Percentiles rank a stretch among this genome's conserved stretches.
These are phyloP conservation scores for Thereva unica DNA, from an alignment of 2,888 invertebrate species.

Conservation along the genomic window DNA sequence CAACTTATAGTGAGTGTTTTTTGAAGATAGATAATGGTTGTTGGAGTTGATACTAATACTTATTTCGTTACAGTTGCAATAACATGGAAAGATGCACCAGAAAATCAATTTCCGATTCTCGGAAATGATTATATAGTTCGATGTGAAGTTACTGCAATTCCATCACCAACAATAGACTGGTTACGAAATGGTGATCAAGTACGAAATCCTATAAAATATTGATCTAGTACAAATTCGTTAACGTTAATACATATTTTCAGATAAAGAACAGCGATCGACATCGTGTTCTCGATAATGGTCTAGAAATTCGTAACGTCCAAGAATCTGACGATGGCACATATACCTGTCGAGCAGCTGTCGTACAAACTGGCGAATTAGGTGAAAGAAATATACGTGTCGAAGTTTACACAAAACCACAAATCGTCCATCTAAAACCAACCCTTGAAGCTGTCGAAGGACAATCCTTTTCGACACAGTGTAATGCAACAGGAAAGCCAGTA, in stretches of 20 bases:
- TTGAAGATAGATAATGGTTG: background rate
- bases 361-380: constrained; percentile 76
- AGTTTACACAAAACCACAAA: constrained; percentile 76
- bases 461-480: constrained; percentile 73
- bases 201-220: constrained; percentile 49
- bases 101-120: constrained; percentile 78
- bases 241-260: background rate
- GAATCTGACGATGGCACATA: constrained; percentile 86
- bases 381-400: constrained; percentile 79
- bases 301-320: constrained; percentile 75
- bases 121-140: constrained; percentile 76
- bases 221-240: background rate
- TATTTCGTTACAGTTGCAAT: constrained; percentile 69
- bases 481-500: constrained; percentile 81
- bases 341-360: constrained; percentile 84
- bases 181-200: constrained; percentile 74
- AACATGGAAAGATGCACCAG: constrained; percentile 83
- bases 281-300: constrained; percentile 56
- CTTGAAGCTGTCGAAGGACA: constrained; percentile 81
- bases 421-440: constrained; percentile 65
- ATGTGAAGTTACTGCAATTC: constrained; percentile 84
- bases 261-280: constrained; percentile 6
- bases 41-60: background rate
- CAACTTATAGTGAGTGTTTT: constrained; percentile 68
- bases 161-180: constrained; percentile 85